Evolutionary conservation across 2,797 vertebrate species (phyloP).

Genomic region (Sebastes aleutianus): DNA sequence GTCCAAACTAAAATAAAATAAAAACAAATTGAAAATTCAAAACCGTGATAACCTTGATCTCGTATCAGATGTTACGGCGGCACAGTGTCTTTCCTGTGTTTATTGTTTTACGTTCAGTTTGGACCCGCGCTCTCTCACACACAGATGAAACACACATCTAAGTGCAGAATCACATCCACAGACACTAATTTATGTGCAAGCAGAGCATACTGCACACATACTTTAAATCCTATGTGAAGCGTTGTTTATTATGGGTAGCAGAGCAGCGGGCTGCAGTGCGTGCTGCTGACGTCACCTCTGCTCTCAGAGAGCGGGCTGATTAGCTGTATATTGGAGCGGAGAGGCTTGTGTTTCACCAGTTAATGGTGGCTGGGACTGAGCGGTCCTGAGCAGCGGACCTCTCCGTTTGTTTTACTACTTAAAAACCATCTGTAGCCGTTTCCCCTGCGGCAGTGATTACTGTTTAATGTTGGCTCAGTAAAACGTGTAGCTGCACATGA

Average conservation of each 20-base stretch:
- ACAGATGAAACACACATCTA: neutral
- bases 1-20: no score
- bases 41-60: neutral
- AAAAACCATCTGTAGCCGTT: conserved; percentile 35
- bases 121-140: neutral
- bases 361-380: conserved; percentile 37
- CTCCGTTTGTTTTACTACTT: conserved; percentile 54
- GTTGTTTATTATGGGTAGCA: conserved; percentile 64
- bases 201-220: neutral
- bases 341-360: conserved; percentile 48
- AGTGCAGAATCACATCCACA: conserved; percentile 9
- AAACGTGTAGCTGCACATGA: conserved; percentile 1
- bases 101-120: conserved; percentile 24
- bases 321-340: conserved; percentile 42
- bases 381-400: conserved; percentile 8
- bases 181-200: conserved; percentile 2
- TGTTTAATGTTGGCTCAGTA: conserved; percentile 11
- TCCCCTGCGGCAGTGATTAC: conserved; percentile 15
- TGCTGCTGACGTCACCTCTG: conserved; percentile 47
- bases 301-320: conserved; percentile 53
- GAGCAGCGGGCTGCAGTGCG: conserved; percentile 9
- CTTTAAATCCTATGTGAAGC: conserved; percentile 26
- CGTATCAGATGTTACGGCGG: neutral
- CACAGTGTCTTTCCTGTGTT: conserved; percentile 11
- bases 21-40: no score